Base-by-base conservation (phyloP, 1,140 invertebrate species). In the Caerostris darwini region DNA sequence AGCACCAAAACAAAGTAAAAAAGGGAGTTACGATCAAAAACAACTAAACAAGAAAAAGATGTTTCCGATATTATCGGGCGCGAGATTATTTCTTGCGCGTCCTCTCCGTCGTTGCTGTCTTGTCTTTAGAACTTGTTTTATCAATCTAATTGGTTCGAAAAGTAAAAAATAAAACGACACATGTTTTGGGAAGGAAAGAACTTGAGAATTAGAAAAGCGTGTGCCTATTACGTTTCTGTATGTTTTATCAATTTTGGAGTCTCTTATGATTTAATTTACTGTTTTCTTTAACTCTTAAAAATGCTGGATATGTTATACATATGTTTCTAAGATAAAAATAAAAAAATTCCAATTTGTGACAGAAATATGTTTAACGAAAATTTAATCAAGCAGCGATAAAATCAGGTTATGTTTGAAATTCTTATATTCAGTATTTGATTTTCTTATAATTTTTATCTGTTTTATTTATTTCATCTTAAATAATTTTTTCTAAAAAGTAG, bases 71-170 rank as follows among this genome's bases (percentile, higher is more conserved):
- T 83, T 83, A 56, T 83, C 82, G 53, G 82, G 54, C 8, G 57
- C 53, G 82, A 57, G 82, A 58, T 83, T 83, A 83, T 83, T 83
- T 58, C 54, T 64, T 10, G 71, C 50, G 34, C 19, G 50, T 64
- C 0, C 34, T 77, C 50, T 77, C 50, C 3, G 61, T 64, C 1
- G 7, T 64, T n/a, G 6, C 81, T 57, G 82, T 50, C 6, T 77
- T 77, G 71, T 77, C 34, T 77, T 17, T 8, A 19, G 82, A 83
- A 83, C 54, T 83, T 58, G 82, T 58, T 83, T 83, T 56, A 83
- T 3, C 82, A 83, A 58, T 83, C 82, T 83, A 58, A 83, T 83
- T 83, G 82, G 82, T 83, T 57, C 57, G 54, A 53, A 50, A 77
- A 77, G 34, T 77, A 77, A 17, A 77, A 34, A 77, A 53, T 77